A percentile compares a stretch with the other conserved stretches of the same genome.
These are phyloP conservation scores for Okamejei kenojei DNA, from an alignment of 2,797 vertebrate genomes.

Conservation along the genomic window DNA sequence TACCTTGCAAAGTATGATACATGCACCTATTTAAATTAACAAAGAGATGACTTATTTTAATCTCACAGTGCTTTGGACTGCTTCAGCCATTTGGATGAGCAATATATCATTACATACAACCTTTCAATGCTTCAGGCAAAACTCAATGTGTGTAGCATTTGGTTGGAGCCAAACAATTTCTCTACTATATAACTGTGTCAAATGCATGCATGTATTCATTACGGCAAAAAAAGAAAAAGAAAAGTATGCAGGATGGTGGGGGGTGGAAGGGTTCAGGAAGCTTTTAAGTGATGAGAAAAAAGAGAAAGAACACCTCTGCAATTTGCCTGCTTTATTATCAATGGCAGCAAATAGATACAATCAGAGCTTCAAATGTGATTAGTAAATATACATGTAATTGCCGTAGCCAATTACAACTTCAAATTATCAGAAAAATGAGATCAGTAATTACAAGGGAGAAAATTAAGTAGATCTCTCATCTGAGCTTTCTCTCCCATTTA, in stretches of 20 bases:
- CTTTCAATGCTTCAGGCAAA: conserved; percentile 82
- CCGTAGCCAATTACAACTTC: conserved; percentile 67
- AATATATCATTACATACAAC: conserved; percentile 91
- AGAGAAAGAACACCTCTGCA: conserved; percentile 82
- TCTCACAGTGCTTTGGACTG: conserved; percentile 69
- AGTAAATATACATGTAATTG: conserved; percentile 99
- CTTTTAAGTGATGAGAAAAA: conserved; percentile 67
- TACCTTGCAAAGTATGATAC: conserved; percentile 90
- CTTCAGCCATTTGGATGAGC: conserved; percentile 80
- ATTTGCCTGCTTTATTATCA: conserved; percentile 68
- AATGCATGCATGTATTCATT: conserved; percentile 81
- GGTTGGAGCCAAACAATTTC: conserved; percentile 86
- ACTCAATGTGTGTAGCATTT: conserved; percentile 72
- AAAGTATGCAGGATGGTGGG: conserved; percentile 30
- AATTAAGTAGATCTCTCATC: conserved; percentile 87
- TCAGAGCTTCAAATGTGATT: conserved; percentile 69
- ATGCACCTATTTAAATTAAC: conserved; percentile 98
- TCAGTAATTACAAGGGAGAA: conserved; percentile 91
- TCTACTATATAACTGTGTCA: conserved; percentile 77
- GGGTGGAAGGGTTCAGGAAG: conserved; percentile 52
- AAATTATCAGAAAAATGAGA: conserved; percentile 91
- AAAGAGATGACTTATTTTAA: conserved; percentile 95
- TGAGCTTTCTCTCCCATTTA: conserved; percentile 75
- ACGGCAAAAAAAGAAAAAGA: conserved; percentile 52
- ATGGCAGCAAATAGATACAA: conserved; percentile 67